Evolutionary conservation across 1,140 invertebrate species (phyloP), one percentile per base, ranked within the genome.

Genomic region (Bombus ignitus): DNA sequence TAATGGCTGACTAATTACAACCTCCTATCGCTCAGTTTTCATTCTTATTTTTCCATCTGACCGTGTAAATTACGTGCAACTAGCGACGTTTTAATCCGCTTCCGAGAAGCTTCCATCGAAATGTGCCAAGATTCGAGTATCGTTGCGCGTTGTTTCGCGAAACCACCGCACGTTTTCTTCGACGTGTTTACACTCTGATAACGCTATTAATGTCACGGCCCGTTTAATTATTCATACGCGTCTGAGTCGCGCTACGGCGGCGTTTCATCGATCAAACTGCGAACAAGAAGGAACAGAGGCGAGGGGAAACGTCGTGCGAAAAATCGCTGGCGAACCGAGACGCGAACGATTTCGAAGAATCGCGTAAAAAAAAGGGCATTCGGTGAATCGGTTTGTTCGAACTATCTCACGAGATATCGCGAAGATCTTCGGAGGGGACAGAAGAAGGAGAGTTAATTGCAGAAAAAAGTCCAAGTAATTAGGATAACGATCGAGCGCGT

Each of bases 401-500:
- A 70, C 22, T 32, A 77, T 83, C 65, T 70, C 44, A 35, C 65
- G 44, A 13, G 44, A 39, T 78, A 83, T 76, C 81, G 47, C 44
- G 2, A 35, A 35, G 65, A 83, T 78, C 65, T 77, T 32, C 1
- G 39, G 6, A 73, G n/a, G n/a, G 42, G 25, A 0, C 4, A 1
- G 6, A 4, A 53, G 6, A 8, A 25, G 59, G 2, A 8, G 15
- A 42, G 82, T 78, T 78, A 83, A 83, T 83, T 62, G 15, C 83
- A 0, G 32, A 1, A 32, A 62, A 57, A 62, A 39, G 59, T 32
- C 0, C 0, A 65, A 32, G 25, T 72, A 65, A 72, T 79, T 37
- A 62, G 68, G 76, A 85, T 72, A 80, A 80, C 32, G 35, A 85
- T 85, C 53, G 28, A 65, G 37, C 39, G 42, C 37, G 39, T 35